Base-by-base conservation (phyloP, 2,113 vertebrate genomes). In the Lasiurus cinereus region DNA sequence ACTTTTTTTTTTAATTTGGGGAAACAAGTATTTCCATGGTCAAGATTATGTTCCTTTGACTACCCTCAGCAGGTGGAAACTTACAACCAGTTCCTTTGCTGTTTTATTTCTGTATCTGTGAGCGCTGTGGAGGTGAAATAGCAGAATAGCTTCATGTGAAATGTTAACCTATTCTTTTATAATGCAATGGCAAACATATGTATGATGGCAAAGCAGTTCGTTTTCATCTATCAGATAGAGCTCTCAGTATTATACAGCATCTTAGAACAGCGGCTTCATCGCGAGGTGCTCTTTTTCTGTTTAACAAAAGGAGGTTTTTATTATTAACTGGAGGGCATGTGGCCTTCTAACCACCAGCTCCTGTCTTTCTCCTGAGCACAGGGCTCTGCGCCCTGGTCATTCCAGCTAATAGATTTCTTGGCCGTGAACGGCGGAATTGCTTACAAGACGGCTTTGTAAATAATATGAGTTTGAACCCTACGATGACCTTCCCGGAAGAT, bases 401-500 rank as follows among this genome's bases (percentile, higher is more conserved):
- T 91, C 10, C 33, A 78, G 82, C 48, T 56, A 84, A 91, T 19
- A 70, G 2, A 0, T 39, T 88, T 93, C 88, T 93, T 18, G 16
- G 16, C 2, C 56, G 7, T 39, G 14, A 70, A 27, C 0, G 84
- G 0, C 91, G 94, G 73, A 96, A 29, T 73, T 36, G 69, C 5
- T 66, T 83, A 59, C n/a, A 97, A 79, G 16, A 62, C 31, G 69
- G 1, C 0, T 77, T 92, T 88, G 59, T 83, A 8, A 94, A 88
- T 90, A 72, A 83, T 83, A 36, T 69, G 52, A 56, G 3, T 62
- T 82, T 83, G 4, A 83, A 64, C 36, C 11, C 11, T 43, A 0
- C 36, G 39, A 21, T 22, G 72, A 13, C 66, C 66, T 67, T 83
- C 78, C 87, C 69, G 31, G 52, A 93, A 48, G 87, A 62, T 10